Evolutionary conservation across 2,888 invertebrate species (phyloP).

Genomic region (Ectobius pallidus): DNA sequence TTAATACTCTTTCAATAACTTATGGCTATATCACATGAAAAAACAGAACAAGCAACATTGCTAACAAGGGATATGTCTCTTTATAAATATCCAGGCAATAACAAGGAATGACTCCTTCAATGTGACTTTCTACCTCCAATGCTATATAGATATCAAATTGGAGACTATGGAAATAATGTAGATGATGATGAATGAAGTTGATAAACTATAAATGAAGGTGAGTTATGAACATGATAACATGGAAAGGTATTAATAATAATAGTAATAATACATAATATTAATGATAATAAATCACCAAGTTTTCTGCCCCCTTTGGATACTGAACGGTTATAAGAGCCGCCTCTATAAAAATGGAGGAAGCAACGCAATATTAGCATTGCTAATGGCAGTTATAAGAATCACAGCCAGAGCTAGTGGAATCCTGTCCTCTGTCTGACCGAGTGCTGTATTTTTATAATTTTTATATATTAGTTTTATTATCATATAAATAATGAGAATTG

Average conservation of each 20-base stretch:
- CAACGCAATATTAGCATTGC: slow-evolving; percentile 32
- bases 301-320: slow-evolving; percentile 35
- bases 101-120: slow-evolving; percentile 42
- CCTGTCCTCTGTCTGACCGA: slow-evolving; percentile 44
- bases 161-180: background rate
- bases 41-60: slow-evolving; percentile 46
- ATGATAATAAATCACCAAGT: slow-evolving; percentile 27
- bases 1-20: slow-evolving; percentile 44
- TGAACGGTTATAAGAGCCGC: slow-evolving; percentile 31
- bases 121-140: background rate
- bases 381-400: slow-evolving; percentile 48
- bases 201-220: background rate
- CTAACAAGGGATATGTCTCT: slow-evolving; percentile 46
- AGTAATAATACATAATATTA: slow-evolving; percentile 31
- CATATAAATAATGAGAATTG: slow-evolving; percentile 45
- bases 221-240: background rate
- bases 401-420: slow-evolving; percentile 46
- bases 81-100: slow-evolving; percentile 43
- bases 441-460: slow-evolving; percentile 42
- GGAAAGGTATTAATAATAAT: slow-evolving; percentile 32
- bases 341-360: slow-evolving; percentile 34
- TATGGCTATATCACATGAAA: slow-evolving; percentile 46
- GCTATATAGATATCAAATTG: slow-evolving; percentile 9
- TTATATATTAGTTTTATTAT: slow-evolving; percentile 44
- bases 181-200: background rate